Evolutionary conservation across 2,797 vertebrate species (phyloP).

Genomic region (Sebastiscus albofasciatus): DNA sequence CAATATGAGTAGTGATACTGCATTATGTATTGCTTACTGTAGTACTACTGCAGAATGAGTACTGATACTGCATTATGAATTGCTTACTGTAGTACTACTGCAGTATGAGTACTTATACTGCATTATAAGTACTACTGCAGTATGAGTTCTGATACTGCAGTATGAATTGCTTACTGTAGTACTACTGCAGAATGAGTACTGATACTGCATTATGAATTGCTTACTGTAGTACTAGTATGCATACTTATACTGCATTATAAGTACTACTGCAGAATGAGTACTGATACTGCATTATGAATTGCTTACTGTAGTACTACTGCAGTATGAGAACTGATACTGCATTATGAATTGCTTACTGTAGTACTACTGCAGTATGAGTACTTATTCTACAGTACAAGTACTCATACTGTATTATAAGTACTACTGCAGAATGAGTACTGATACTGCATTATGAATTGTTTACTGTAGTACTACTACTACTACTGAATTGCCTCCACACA

Average conservation of each 20-base stretch:
- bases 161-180: not conserved
- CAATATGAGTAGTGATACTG: too few species aligned
- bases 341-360: too few species aligned
- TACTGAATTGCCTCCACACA: not conserved
- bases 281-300: not conserved
- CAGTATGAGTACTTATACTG: too few species aligned
- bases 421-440: not conserved
- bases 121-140: not conserved
- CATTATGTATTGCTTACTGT: too few species aligned
- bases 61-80: not conserved
- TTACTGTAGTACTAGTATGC: not conserved
- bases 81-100: too few species aligned
- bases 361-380: too few species aligned
- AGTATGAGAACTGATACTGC: accelerated
- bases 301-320: too few species aligned
- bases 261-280: not conserved
- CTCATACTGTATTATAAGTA: not conserved
- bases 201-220: not conserved
- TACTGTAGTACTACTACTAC: not conserved
- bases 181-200: not conserved
- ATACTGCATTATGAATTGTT: not conserved
- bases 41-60: not conserved
- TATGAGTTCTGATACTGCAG: too few species aligned
- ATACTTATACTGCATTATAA: not conserved
- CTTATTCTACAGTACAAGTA: too few species aligned